Evolutionary conservation across 1,140 invertebrate species (phyloP), one percentile per base, ranked within the genome.

Genomic region (Phthorimaea operculella): DNA sequence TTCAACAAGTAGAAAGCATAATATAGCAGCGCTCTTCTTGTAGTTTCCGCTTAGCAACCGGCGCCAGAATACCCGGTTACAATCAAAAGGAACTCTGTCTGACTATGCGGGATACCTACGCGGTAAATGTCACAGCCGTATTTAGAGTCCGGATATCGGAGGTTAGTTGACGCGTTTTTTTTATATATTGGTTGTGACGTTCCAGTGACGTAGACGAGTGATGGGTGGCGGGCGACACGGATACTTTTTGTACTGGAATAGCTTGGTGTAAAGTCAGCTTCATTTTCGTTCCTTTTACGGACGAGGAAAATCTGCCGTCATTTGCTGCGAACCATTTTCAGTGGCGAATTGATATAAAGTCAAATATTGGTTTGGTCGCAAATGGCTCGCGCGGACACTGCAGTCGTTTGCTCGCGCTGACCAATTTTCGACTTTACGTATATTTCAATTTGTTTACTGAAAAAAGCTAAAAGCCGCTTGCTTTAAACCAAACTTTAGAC

Each of bases 111-210:
- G 48, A 59, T 54, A 51, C 51, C 36, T 57, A 54, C 59, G 54
- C 48, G 55, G 62, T 59, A 49, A 57, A 70, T 60, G 69, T 74
- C 69, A 64, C 61, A 68, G 67, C 52, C 74, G 62, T 62, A 79
- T 79, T 77, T 77, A 78, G 75, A 77, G 62, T 65, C 70, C 70
- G 77, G 74, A 80, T 76, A 76, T 76, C 60, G 61, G 59, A 63
- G 68, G 72, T 68, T n/a, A 68, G 66, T 63, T 65, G 62, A 28
- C 21, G 21, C 21, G 21, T 67, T 73, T 78, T 79, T 79, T 76
- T 65, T 15, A 47, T n/a, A n/a, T n/a, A n/a, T 9, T 15, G 11
- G 11, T 47, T 47, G 8, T 47, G 44, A 15, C n/a, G 63, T 59
- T 33, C 62, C 57, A 60, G 62, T 67, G 63, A 64, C 62, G 56